These are phyloP conservation scores for Athripsodes cinereus DNA, from an alignment of 2,888 invertebrate genomes.

Conservation along the genomic window DNA sequence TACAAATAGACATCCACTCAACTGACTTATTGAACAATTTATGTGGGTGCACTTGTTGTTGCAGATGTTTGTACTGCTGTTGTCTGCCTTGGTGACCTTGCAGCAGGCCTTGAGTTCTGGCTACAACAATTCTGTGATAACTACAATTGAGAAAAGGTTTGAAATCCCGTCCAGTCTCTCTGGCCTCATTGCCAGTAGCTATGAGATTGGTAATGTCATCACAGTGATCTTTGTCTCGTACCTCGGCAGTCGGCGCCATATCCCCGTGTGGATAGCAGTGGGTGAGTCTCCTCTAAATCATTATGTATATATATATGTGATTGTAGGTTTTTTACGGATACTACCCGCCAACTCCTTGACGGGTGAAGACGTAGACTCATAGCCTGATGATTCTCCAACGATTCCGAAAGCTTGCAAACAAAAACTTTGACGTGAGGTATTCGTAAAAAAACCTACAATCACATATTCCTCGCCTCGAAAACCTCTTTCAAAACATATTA, in stretches of 20 bases:
- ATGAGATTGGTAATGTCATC: slow-evolving; percentile 92
- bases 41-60: slow-evolving; percentile 32
- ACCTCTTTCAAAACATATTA: too few species aligned
- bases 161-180: slow-evolving; percentile 92
- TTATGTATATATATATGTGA: too few species aligned
- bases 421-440: too few species aligned
- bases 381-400: neutral
- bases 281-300: slow-evolving; percentile 48
- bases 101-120: slow-evolving; percentile 89
- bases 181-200: slow-evolving; percentile 88
- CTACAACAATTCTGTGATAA: slow-evolving; percentile 92
- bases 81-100: slow-evolving; percentile 83
- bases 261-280: slow-evolving; percentile 91
- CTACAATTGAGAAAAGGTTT: slow-evolving; percentile 92
- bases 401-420: too few species aligned
- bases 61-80: slow-evolving; percentile 81
- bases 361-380: too few species aligned
- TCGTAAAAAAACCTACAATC: too few species aligned
- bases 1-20: neutral
- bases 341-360: neutral
- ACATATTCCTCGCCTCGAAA: too few species aligned
- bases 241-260: slow-evolving; percentile 85
- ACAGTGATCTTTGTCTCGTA: slow-evolving; percentile 95
- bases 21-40: too few species aligned
- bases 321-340: too few species aligned